Conservation (phyloP, 1,140 invertebrate species). For the Cydia splendana region DNA sequence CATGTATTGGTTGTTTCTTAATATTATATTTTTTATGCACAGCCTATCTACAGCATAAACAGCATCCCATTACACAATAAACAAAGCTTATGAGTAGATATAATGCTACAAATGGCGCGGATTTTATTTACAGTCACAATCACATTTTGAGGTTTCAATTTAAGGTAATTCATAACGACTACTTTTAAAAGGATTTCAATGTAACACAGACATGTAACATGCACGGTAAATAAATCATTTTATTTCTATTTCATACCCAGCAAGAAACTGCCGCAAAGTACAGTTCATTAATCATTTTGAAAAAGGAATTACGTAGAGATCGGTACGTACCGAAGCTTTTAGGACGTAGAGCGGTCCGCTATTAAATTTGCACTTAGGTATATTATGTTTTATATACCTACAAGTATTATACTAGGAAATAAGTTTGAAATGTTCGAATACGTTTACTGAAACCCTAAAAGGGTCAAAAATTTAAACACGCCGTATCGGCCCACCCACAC, state of each 20-base stretch:
- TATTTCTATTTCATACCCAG: neutral
- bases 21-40: too few relatives aligned
- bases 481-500: neutral
- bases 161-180: neutral
- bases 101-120: too few relatives aligned
- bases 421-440: too few relatives aligned
- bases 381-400: neutral
- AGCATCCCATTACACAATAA: too few relatives aligned
- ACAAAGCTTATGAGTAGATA: too few relatives aligned
- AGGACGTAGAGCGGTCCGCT: neutral
- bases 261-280: constrained; percentile 4
- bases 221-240: constrained; percentile 14
- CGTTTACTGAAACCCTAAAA: neutral
- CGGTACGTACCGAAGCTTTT: neutral
- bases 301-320: neutral
- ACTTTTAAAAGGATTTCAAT: constrained; percentile 2
- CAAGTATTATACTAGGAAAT: neutral
- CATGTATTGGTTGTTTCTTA: too few relatives aligned
- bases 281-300: constrained; percentile 10
- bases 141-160: neutral
- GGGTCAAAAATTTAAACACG: neutral
- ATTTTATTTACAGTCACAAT: too few relatives aligned
- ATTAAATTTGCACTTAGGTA: neutral
- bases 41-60: too few relatives aligned
- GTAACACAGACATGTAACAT: neutral